phyloP scores from a whole-genome alignment of 2,113 vertebrate species.

The Sinocyclocheilus grahami region DNA sequence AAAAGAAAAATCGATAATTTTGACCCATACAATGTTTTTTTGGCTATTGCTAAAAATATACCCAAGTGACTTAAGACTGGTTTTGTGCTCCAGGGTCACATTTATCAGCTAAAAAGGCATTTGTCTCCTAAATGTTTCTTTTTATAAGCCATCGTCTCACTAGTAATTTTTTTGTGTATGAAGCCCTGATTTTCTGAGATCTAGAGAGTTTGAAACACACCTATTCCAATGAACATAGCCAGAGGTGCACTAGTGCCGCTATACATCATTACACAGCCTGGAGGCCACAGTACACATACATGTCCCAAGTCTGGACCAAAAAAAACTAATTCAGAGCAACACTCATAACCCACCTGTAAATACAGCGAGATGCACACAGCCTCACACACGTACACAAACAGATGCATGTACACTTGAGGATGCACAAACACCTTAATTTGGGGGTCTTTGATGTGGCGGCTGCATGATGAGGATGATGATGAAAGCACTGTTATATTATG shows the following conservation, averaged over 20 bases:
- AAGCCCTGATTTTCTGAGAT: slow-evolving; percentile 80
- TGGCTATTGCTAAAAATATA: too few species aligned
- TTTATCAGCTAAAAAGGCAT: not conserved
- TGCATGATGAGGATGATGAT: slow-evolving; percentile 80
- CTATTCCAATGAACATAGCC: slow-evolving; percentile 99
- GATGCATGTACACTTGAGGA: slow-evolving; percentile 33
- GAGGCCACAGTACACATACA: slow-evolving; percentile 77
- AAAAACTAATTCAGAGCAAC: slow-evolving; percentile 37
- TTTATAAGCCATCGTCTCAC: not conserved
- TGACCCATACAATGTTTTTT: too few species aligned
- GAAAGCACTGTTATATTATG: slow-evolving; percentile 88
- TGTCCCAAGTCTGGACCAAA: slow-evolving; percentile 3
- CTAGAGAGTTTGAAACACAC: slow-evolving; percentile 96
- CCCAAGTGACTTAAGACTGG: too few species aligned
- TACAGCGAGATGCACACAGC: slow-evolving; percentile 56
- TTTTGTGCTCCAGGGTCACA: too few species aligned
- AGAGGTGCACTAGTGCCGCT: slow-evolving; percentile 88
- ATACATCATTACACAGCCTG: slow-evolving; percentile 89
- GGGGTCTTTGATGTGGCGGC: slow-evolving; percentile 89
- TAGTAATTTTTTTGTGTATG: slow-evolving; percentile 62
- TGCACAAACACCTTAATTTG: slow-evolving; percentile 47
- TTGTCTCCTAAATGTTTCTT: not conserved
- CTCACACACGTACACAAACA: slow-evolving; percentile 56
- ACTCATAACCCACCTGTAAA: slow-evolving; percentile 49
- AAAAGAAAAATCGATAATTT: too few species aligned